A percentile compares a stretch with the other conserved stretches of the same genome.
These are phyloP conservation scores for Acipenser oxyrinchus DNA, from an alignment of 2,797 vertebrate genomes.

Conservation along the genomic window DNA sequence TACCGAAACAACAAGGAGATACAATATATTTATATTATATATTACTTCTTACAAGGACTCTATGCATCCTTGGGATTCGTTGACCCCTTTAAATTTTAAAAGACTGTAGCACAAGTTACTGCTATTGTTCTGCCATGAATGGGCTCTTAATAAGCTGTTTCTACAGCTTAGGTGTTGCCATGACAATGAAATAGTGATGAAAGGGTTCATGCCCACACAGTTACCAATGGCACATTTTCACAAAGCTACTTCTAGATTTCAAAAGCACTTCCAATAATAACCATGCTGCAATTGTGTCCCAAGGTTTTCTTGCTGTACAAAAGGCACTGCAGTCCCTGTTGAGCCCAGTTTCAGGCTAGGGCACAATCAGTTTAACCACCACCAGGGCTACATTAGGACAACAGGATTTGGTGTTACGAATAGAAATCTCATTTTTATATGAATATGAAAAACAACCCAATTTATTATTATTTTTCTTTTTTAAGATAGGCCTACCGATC, in stretches of 20 bases:
- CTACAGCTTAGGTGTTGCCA: constrained; percentile 3
- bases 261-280: background rate
- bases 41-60: background rate
- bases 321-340: too few species aligned
- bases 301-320: background rate
- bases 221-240: background rate
- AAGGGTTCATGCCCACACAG: constrained; percentile 5
- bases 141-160: constrained; percentile 5
- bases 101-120: constrained; percentile 1
- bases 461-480: too few species aligned
- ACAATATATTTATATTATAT: background rate
- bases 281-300: background rate
- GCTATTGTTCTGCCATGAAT: constrained; percentile 4
- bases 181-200: constrained; percentile 1
- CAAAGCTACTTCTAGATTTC: background rate
- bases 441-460: too few species aligned
- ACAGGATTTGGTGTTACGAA: too few species aligned
- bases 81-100: constrained; percentile 5
- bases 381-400: too few species aligned
- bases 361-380: too few species aligned
- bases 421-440: too few species aligned
- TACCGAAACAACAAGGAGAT: too few species aligned
- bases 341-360: too few species aligned
- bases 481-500: too few species aligned
- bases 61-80: background rate